Evolutionary conservation across 2,113 vertebrate species (phyloP), one percentile per base, ranked within the genome.

Genomic region (Anas platyrhynchos): DNA sequence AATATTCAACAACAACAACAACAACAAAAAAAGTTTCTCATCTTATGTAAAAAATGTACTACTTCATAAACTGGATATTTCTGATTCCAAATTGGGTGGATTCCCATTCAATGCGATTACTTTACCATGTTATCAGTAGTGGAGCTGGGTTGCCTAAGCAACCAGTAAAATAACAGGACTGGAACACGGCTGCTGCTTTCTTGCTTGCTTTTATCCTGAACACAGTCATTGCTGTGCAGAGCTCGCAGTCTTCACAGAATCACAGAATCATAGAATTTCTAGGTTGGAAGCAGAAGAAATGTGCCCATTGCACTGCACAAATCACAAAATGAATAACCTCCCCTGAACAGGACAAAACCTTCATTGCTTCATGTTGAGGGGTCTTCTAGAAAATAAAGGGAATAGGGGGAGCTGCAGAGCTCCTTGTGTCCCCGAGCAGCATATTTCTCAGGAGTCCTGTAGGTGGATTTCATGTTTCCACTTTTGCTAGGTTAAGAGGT

Each of bases 101-200:
- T 83, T 96, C 83, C 81, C 78, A 80, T 96, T 94, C 92, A 89
- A 62, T 73, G 91, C 63, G 34, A 85, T 91, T 85, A 80, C 46
- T 79, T 95, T 94, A 50, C 74, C 22, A 5, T 71, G 56, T 83
- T 94, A 80, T 63, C 73, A 48, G 4, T 61, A 78, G 80, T 61
- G 56, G 81, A 92, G 48, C 81, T 80, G 71, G 29, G 95, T 96
- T 97, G 92, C 94, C 94, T 89, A 82, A 93, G 96, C 94, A 97
- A 96, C 95, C 23, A 6, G 50, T 87, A 68, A 74, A 93, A 77
- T 85, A 65, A 41, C 65, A 89, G 55, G 44, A 65, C 31, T 48
- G 62, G 41, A 26, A 48, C 7, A 11, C 2, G 4, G 14, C 78
- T 77, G 58, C 41, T 83, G 65, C 83, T 93, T 78, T 77, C 71